Evolutionary conservation across 2,113 vertebrate genomes (phyloP), one percentile per base, ranked within the genome.

Genomic region (Salvelinus fontinalis): DNA sequence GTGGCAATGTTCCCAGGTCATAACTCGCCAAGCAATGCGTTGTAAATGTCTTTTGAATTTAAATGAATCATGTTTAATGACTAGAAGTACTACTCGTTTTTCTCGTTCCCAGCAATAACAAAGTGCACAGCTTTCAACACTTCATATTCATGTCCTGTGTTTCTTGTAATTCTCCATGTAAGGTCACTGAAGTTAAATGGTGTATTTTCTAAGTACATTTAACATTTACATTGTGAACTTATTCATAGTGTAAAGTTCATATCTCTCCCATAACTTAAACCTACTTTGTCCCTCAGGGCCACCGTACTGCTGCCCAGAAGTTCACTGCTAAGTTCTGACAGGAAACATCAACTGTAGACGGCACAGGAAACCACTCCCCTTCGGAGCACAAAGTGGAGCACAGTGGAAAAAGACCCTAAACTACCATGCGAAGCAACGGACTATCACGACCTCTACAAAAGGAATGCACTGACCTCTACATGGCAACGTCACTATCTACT

Each of bases 341-440:
- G 87, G 87, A 90, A 90, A 67, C 78, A 48, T 80, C 16, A n/a
- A 74, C 39, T 74, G 44, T 71, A 34, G 39, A 44, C 4, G 34
- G 29, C 34, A 27, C 83, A 89, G 89, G 89, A 92, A 90, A 83
- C 81, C 83, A 75, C 89, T 85, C 82, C 78, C 4, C 20, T 76
- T 31, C 24, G 1, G 14, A 60, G 13, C 81, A 82, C 83, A 39
- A 82, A 70, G 81, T 6, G 6, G 74, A 34, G 31, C 5, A 39
- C 1, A 75, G 71, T 82, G 83, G 75, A 84, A 71, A 83, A 14
- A 76, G 29, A 69, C 27, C 79, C 60, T 26, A 26, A 68, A 48
- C 78, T 54, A 8, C 22, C 73, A 26, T 82, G 24, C 65, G 31
- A 7, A 49, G 31, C 34, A 26, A 67, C 66, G 64, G 51, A 82